Evolutionary conservation across 2,888 invertebrate species (phyloP), one percentile per base, ranked within the genome.

Genomic region (Byasa hedistus): DNA sequence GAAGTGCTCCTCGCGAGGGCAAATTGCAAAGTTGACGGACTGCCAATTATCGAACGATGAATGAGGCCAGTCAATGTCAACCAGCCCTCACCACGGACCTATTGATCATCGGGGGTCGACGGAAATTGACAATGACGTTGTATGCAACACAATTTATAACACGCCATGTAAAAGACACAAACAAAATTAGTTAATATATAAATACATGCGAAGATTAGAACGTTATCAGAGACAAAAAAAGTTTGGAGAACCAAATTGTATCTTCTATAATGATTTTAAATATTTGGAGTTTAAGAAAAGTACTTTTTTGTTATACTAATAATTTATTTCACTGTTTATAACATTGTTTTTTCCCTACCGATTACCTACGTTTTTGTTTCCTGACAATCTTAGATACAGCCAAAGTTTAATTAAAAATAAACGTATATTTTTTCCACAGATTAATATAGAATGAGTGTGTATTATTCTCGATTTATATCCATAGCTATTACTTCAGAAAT

Each of bases 31-130:
- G 82, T 89, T 89, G 90, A 83, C 81, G 75, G 69, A 70, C 70
- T 87, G 90, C 90, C 90, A 90, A 87, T 81, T 86, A 86, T 85
- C 84, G 85, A 86, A 78, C 82, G 73, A 71, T 75, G 70, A 74
- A 80, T 80, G 80, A 79, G 78, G 77, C 69, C 73, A 75, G 77
- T 81, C 89, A 90, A 86, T 87, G 89, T 89, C 89, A 89, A 87
- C 79, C 73, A 71, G 72, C 80, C 76, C 81, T 84, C 68, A 44
- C 67, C 78, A 76, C 73, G 72, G 75, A 71, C 76, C 75, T 73
- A 69, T 66, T 39, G 44, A 63, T 66, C 59, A 63, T 57, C 54
- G 19, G 27, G 58, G 52, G 23, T 22, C n/a, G 23, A 10, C 24
- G 52, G 32, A 39, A 64, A 61, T 51, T 63, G 59, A 62, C 61